Evolutionary conservation across 2,797 vertebrate genomes (phyloP), one percentile per base, ranked within the genome.

Genomic region (Cottoperca gobio): DNA sequence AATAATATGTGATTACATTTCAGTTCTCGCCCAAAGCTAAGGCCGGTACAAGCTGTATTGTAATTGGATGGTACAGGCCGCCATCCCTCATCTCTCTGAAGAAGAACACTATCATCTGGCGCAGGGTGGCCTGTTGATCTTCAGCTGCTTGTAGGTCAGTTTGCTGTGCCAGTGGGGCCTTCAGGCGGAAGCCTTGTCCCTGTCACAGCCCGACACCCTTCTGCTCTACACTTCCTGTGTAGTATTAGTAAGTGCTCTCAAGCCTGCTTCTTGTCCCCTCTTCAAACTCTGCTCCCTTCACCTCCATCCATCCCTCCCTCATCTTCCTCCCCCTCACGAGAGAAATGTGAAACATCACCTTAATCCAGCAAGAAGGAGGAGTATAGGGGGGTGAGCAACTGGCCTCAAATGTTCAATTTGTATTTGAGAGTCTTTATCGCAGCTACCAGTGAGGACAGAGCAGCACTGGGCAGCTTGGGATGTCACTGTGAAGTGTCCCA

Each of bases 321-420:
- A 23, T 28, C 16, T 28, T 71, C 24, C 40, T 16, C 60, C 73
- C 59, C 63, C 42, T 64, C 49, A 72, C 33, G 17, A 78, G 71
- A 76, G 88, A 90, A 79, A 87, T 89, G 85, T 88, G 86, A 93
- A 94, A 90, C 91, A 79, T 90, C 90, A 79, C 83, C 86, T 78
- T 75, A 89, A 94, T 95, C 92, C 88, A 93, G 0, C 28, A 31
- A 55, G 4, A 12, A 43, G 5, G 23, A 54, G 23, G 17, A 49
- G 24, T 4, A 21, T 49, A n/a, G 13, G 9, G 57, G 17, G 8
- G 37, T 3, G 21, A 24, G 28, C 13, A 17, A 17, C 1, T 24
- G 26, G n/a, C 21, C 21, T 50, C 14, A n/a, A n/a, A n/a, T n/a
- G n/a, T n/a, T 60, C 13, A 11, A 70, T 50, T 11, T 31, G 13